A percentile compares a stretch with the other conserved stretches of the same genome.
phyloP scores from a whole-genome alignment of 2,888 invertebrate genomes.

The Kuschelorhynchus macadamiae region DNA sequence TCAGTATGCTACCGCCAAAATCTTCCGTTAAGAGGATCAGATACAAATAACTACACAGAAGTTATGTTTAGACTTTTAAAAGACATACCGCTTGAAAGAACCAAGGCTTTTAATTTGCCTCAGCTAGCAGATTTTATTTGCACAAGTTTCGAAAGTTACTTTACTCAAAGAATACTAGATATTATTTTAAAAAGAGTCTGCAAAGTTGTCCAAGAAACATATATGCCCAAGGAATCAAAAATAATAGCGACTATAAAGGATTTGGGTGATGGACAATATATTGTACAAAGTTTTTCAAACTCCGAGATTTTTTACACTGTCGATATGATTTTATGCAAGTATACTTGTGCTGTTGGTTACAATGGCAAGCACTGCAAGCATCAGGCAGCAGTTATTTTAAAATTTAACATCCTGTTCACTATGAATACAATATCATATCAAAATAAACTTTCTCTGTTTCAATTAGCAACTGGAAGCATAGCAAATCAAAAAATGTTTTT shows the following conservation, averaged over 20 bases:
- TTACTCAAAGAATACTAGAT: slow-evolving; percentile 15
- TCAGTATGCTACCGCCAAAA: not conserved
- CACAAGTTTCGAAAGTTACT: slow-evolving; percentile 1
- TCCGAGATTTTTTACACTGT: not conserved
- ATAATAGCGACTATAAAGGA: too few species aligned
- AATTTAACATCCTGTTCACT: slow-evolving; percentile 1
- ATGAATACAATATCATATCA: slow-evolving; percentile 10
- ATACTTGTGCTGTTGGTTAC: not conserved
- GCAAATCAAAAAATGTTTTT: not conserved
- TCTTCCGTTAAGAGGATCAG: not conserved
- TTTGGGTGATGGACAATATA: not conserved
- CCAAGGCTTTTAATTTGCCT: slow-evolving; percentile 13
- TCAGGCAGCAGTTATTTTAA: slow-evolving; percentile 9
- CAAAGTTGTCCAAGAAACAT: too few species aligned
- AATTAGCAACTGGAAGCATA: not conserved
- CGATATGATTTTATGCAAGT: too few species aligned
- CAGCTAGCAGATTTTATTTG: slow-evolving; percentile 1
- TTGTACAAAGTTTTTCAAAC: not conserved
- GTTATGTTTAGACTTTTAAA: slow-evolving; percentile 9
- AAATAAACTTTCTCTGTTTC: slow-evolving; percentile 1
- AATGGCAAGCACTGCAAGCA: slow-evolving; percentile 7
- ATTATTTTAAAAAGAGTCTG: slow-evolving; percentile 1
- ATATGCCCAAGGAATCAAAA: too few species aligned
- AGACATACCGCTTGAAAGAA: slow-evolving; percentile 8
- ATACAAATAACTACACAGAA: slow-evolving; percentile 7